Evolutionary conservation across 2,888 invertebrate genomes (phyloP).

Genomic region (Dicyrtomina minuta): DNA sequence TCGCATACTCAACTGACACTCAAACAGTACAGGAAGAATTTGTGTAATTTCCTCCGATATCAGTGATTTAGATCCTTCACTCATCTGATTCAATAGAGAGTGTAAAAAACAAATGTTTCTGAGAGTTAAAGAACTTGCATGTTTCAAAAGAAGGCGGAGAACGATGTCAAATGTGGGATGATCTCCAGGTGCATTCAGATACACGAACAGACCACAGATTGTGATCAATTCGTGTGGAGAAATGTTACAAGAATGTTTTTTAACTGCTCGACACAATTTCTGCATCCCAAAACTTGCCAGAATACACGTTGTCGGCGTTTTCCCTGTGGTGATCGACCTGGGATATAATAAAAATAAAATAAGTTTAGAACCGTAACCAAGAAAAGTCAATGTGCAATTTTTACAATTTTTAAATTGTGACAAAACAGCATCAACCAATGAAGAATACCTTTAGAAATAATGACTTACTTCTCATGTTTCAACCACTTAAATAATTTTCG

Average conservation of each 20-base stretch:
- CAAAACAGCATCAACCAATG: no score
- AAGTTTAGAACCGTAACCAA: no score
- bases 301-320: conserved; percentile 60
- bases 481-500: no score
- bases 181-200: conserved; percentile 63
- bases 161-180: conserved; percentile 65
- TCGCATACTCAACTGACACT: conserved; percentile 64
- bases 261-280: conserved; percentile 63
- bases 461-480: no score
- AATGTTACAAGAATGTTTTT: conserved; percentile 61
- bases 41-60: conserved; percentile 66
- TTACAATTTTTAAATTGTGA: no score
- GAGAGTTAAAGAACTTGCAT: conserved; percentile 65
- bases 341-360: no score
- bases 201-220: conserved; percentile 64
- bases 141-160: conserved; percentile 65
- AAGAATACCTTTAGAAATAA: no score
- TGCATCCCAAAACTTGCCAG: conserved; percentile 63
- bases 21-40: conserved; percentile 69
- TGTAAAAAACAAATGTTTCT: conserved; percentile 66
- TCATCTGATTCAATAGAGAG: conserved; percentile 59
- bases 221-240: conserved; percentile 63
- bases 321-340: conserved; percentile 52
- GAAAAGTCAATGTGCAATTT: no score
- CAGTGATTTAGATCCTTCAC: conserved; percentile 55